These are phyloP conservation scores for Bradynema listronoti DNA, from an alignment of 1,140 invertebrate genomes.

Conservation along the genomic window DNA sequence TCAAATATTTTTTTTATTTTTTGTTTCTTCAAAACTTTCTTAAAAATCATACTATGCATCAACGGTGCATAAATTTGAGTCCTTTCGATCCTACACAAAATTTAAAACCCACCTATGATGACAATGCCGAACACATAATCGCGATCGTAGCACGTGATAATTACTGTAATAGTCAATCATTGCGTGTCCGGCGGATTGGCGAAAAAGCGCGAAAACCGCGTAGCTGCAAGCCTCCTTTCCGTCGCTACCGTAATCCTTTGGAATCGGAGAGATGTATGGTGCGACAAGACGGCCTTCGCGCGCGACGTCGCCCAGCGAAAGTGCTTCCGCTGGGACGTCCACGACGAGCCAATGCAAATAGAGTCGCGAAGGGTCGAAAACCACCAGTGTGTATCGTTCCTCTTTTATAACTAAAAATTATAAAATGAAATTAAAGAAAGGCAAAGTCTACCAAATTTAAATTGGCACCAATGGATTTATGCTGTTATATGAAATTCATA, in stretches of 20 bases:
- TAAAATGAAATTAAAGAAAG: constrained; percentile 8
- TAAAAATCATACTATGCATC: too few species aligned
- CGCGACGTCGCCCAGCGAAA: constrained; percentile 30
- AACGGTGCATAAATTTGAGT: too few species aligned
- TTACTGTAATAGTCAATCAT: constrained; percentile 47
- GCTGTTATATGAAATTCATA: too few species aligned
- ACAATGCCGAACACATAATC: constrained; percentile 35
- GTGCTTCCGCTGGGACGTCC: constrained; percentile 42
- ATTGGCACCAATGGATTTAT: too few species aligned
- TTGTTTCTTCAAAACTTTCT: too few species aligned
- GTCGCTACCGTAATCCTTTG: constrained; percentile 15
- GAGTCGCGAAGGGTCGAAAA: constrained; percentile 41
- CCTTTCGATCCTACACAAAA: too few species aligned
- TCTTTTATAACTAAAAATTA: constrained; percentile 41
- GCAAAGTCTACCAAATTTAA: too few species aligned
- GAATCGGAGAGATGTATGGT: constrained; percentile 37
- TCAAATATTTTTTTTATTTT: too few species aligned
- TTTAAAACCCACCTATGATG: constrained; percentile 39
- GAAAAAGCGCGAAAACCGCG: constrained; percentile 44
- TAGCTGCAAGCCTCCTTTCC: too few species aligned
- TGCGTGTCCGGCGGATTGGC: constrained; percentile 30
- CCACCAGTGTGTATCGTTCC: constrained; percentile 46
- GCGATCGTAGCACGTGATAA: constrained; percentile 39
- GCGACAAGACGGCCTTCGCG: constrained; percentile 31
- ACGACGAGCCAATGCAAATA: constrained; percentile 47